Evolutionary conservation across 2,888 invertebrate species (phyloP).

Genomic region (Abscondita cerata): DNA sequence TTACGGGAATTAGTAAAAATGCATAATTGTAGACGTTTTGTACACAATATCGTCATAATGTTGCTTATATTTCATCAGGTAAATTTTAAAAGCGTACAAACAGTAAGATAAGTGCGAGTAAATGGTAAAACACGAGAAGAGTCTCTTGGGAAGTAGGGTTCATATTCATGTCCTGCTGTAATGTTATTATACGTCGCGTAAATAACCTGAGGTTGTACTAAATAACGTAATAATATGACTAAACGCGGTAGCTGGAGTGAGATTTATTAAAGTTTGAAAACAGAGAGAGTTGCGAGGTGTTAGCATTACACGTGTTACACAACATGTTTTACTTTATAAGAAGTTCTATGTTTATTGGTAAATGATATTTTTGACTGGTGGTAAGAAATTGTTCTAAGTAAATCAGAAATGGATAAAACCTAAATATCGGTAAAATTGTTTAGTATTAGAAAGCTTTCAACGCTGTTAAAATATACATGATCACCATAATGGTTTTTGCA

Average conservation of each 20-base stretch:
- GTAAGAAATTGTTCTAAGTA: not conserved
- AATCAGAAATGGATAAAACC: slow-evolving; percentile 6
- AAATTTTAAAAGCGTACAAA: slow-evolving; percentile 50
- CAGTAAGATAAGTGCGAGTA: slow-evolving; percentile 52
- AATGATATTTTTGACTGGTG: too few relatives aligned
- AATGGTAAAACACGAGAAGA: slow-evolving; percentile 53
- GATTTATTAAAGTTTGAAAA: slow-evolving; percentile 55
- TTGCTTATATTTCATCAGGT: slow-evolving; percentile 39
- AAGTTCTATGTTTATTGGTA: not conserved
- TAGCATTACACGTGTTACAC: slow-evolving; percentile 43
- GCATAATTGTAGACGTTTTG: slow-evolving; percentile 18
- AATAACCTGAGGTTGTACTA: slow-evolving; percentile 54
- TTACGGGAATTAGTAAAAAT: slow-evolving; percentile 19
- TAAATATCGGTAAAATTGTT: slow-evolving; percentile 9
- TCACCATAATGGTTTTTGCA: slow-evolving; percentile 12
- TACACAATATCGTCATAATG: slow-evolving; percentile 29
- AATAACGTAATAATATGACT: slow-evolving; percentile 56
- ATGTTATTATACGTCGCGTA: slow-evolving; percentile 53
- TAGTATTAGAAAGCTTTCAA: slow-evolving; percentile 17
- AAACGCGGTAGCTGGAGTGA: slow-evolving; percentile 49
- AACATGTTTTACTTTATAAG: too few relatives aligned
- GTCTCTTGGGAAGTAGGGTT: slow-evolving; percentile 52
- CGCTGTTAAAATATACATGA: slow-evolving; percentile 16
- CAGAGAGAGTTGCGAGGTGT: slow-evolving; percentile 44
- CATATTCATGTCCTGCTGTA: slow-evolving; percentile 56